phyloP scores from a whole-genome alignment of 37 sponge, comb jelly and placozoan genomes.

The Chondrilla cf. caribensis region DNA sequence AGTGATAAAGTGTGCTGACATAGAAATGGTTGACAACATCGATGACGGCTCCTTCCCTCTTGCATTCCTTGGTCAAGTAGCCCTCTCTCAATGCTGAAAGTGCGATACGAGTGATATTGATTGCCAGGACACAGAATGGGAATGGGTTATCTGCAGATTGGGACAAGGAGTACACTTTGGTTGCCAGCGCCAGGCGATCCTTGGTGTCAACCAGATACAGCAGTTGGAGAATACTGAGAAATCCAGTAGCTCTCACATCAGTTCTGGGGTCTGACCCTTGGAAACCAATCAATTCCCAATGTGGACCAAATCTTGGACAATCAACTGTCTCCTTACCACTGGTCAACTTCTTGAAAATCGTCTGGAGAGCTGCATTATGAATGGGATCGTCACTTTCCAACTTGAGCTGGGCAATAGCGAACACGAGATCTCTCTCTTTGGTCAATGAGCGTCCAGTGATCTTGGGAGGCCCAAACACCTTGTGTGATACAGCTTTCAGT shows the following conservation, averaged over 20 bases:
- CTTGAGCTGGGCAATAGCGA: constrained; percentile 50
- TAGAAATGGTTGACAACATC: constrained; percentile 75
- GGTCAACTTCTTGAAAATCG: constrained; percentile 14
- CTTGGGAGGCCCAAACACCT: constrained; percentile 38
- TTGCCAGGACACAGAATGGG: constrained; percentile 83
- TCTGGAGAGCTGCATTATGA: constrained; percentile 55
- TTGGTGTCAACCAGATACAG: constrained; percentile 59
- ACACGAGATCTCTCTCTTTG: constrained; percentile 61
- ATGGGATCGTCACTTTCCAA: constrained; percentile 59
- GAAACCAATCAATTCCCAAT: constrained; percentile 93
- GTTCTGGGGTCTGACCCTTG: constrained; percentile 81
- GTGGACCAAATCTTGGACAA: constrained; percentile 64
- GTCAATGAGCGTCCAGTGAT: constrained; percentile 38
- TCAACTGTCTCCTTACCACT: constrained; percentile 16
- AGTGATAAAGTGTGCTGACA: constrained; percentile 54
- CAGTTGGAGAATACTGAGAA: constrained; percentile 73
- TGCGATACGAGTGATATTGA: constrained; percentile 67
- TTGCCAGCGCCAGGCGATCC: constrained; percentile 32
- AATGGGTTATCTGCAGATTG: constrained; percentile 14
- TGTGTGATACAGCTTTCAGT: constrained; percentile 14
- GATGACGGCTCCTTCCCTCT: constrained; percentile 66
- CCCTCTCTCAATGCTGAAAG: constrained; percentile 65
- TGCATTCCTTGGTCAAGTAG: constrained; percentile 63
- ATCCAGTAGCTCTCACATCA: constrained; percentile 80
- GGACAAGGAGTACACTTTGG: constrained; percentile 59